phyloP scores from a whole-genome alignment of 2,888 invertebrate genomes.

The Epicampocera succincta region DNA sequence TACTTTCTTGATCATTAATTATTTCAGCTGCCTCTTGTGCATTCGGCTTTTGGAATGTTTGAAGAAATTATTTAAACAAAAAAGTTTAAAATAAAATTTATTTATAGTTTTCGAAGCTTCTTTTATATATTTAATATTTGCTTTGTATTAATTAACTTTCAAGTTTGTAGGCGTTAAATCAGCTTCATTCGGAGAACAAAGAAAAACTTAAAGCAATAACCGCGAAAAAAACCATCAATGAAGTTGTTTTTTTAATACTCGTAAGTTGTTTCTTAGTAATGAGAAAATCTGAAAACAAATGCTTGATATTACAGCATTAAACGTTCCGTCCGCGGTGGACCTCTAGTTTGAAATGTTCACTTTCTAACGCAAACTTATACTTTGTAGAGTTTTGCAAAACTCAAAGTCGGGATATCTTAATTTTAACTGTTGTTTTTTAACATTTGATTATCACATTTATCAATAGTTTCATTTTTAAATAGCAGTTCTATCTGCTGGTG shows the following conservation, averaged over 20 bases:
- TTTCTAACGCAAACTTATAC: too few relatives aligned
- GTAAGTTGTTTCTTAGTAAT: background rate
- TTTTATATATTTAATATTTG: slow-evolving; percentile 10
- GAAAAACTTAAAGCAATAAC: background rate
- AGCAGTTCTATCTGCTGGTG: too few relatives aligned
- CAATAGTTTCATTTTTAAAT: too few relatives aligned
- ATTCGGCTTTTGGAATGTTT: background rate
- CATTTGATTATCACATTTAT: too few relatives aligned
- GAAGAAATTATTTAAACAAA: background rate
- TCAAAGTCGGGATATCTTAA: too few relatives aligned
- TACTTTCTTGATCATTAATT: slow-evolving; percentile 26
- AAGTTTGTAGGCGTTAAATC: slow-evolving; percentile 53
- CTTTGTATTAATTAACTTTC: slow-evolving; percentile 30
- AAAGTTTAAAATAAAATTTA: slow-evolving; percentile 35
- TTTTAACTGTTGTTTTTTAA: too few relatives aligned
- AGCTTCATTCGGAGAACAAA: slow-evolving; percentile 8
- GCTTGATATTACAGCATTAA: slow-evolving; percentile 20
- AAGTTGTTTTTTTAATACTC: slow-evolving; percentile 15
- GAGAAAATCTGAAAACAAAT: slow-evolving; percentile 8
- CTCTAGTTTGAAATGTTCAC: too few relatives aligned
- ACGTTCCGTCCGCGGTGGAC: too few relatives aligned
- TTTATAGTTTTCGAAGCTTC: slow-evolving; percentile 18
- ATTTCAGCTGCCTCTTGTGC: background rate
- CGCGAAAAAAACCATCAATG: slow-evolving; percentile 52
- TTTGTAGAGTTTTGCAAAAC: too few relatives aligned